Base-by-base conservation (phyloP, 2,888 invertebrate genomes). In the Micoletzkya japonica region DNA sequence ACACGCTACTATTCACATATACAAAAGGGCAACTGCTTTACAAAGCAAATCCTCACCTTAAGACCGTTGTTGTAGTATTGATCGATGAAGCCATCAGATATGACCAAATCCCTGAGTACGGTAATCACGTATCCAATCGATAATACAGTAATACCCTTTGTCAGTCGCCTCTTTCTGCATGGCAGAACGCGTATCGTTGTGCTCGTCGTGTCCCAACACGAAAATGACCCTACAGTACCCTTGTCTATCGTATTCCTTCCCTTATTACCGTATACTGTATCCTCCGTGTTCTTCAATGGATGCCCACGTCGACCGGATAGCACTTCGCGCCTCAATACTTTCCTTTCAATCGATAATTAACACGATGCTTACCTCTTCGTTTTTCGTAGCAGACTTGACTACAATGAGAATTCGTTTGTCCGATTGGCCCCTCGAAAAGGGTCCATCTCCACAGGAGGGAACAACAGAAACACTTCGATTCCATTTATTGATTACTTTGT, bases 81-180 rank as follows among this genome's bases (percentile, higher is more conserved):
- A 66, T 66, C 64, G 54, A 54, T 28, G n/a, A 66, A 66, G 37
- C 54, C 64, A 10, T 4, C 17, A 0, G 64, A 66, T 26, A 54
- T 52, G 1, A 66, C 36, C 32, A 66, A 36, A 54, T 66, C 64
- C 20, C 64, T 66, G 64, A 2, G 20, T n/a, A 54, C 24, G 26
- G 14, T 54, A 30, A 57, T 30, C 14, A 32, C 6, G 14, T 57
- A 14, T 57, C 37, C 17, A 32, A 59, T 36, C 34, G 36, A 34
- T 57, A 57, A 30, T 28, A 17, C 32, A 57, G 6, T 28, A 7
- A 14, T 28, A 4, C 30, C 6, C 32, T 6, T 30, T 26, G 7
- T 57, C 17, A 26, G 6, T n/a, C 4, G 10, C 30, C 32, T 4
- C 4, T 32, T 6, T 4, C 57, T 30, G 7, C 32, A 26, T 24